Conservation (phyloP, 2,797 vertebrate genomes). For the Ibycter americanus region DNA sequence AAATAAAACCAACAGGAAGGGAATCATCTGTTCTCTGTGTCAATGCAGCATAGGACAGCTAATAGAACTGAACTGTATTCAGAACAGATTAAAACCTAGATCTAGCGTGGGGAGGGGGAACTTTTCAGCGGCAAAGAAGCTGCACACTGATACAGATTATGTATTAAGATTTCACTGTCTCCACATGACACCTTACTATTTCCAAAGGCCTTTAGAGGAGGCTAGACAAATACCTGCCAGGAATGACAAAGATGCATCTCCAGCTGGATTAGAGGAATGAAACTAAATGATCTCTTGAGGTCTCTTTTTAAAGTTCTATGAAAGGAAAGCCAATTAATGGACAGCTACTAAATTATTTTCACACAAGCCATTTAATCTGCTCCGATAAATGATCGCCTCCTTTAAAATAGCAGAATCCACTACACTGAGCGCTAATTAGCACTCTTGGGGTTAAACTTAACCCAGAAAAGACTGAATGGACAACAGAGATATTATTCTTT, state of each 20-base stretch:
- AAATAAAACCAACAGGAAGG: neutral
- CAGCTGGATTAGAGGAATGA: neutral
- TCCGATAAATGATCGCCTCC: neutral
- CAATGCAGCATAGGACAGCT: neutral
- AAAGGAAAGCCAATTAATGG: slow-evolving; percentile 33
- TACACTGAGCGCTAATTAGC: slow-evolving; percentile 3
- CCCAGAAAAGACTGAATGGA: neutral
- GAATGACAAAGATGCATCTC: slow-evolving; percentile 6
- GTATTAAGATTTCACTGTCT: neutral
- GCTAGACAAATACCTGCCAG: neutral
- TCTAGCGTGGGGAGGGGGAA: neutral
- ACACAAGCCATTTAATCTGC: slow-evolving; percentile 28
- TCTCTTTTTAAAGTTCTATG: neutral
- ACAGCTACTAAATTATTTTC: slow-evolving; percentile 37
- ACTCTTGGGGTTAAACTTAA: slow-evolving; percentile 28
- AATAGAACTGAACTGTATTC: neutral
- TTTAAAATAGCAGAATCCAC: neutral
- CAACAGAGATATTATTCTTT: neutral
- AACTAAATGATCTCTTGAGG: slow-evolving; percentile 30
- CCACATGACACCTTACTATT: neutral
- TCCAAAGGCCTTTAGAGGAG: neutral
- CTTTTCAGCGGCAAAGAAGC: neutral
- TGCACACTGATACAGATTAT: neutral
- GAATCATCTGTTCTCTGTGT: neutral
- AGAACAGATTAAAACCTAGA: neutral